These are phyloP conservation scores for Homalodisca vitripennis DNA, from an alignment of 1,140 invertebrate genomes.

Conservation along the genomic window DNA sequence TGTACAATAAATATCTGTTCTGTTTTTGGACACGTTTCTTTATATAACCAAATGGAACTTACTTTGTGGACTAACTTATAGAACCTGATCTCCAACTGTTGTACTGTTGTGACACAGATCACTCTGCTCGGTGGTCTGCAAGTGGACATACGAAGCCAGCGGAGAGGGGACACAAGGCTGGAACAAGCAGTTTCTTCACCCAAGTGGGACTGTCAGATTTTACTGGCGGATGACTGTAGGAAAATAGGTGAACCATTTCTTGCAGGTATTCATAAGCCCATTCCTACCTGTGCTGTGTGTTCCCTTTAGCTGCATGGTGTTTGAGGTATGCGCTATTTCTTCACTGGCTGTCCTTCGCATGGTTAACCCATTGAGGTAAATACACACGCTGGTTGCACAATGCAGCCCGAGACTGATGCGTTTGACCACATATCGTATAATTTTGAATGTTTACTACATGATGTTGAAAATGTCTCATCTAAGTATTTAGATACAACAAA, in stretches of 20 bases:
- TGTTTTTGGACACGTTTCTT: not conserved
- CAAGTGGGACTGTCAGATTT: constrained; percentile 74
- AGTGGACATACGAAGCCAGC: constrained; percentile 85
- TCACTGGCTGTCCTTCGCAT: too few species aligned
- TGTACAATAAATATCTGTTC: not conserved
- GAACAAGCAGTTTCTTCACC: constrained; percentile 71
- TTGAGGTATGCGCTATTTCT: too few species aligned
- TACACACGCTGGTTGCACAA: too few species aligned
- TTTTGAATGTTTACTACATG: too few species aligned
- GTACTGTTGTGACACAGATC: constrained; percentile 59
- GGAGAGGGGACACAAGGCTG: constrained; percentile 60
- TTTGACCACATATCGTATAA: too few species aligned
- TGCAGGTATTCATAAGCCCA: not conserved
- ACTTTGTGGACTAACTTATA: not conserved
- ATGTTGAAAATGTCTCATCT: too few species aligned
- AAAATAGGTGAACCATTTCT: constrained; percentile 67
- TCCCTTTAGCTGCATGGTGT: too few species aligned
- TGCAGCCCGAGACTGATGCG: too few species aligned
- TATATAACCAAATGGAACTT: too few species aligned
- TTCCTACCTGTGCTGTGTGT: too few species aligned
- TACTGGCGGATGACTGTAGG: constrained; percentile 64
- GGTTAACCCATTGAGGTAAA: too few species aligned
- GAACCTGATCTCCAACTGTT: not conserved
- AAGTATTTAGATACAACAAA: too few species aligned
- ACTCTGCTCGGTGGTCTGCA: constrained; percentile 89